Conservation (phyloP, 2,888 invertebrate species). For the Cantharis nigra region DNA sequence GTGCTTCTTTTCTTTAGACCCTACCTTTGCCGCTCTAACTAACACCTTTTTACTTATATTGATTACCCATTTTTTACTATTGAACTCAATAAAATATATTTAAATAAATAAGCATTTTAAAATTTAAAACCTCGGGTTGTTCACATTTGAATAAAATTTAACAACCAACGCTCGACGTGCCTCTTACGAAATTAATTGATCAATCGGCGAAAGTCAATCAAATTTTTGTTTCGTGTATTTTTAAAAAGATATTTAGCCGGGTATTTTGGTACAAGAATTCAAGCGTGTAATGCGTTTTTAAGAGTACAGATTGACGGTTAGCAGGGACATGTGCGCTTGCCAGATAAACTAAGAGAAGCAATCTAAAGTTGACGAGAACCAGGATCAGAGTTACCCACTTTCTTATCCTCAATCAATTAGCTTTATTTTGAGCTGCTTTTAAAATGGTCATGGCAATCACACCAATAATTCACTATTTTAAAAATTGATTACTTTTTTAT, state of each 20-base stretch:
- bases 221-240: not conserved
- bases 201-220: not conserved
- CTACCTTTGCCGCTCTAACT: slow-evolving; percentile 19
- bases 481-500: not conserved
- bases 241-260: slow-evolving; percentile 4
- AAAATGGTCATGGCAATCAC: slow-evolving; percentile 24
- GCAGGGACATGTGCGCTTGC: slow-evolving; percentile 51
- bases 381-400: slow-evolving; percentile 51
- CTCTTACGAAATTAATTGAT: not conserved
- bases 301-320: slow-evolving; percentile 46
- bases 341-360: slow-evolving; percentile 47
- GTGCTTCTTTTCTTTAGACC: slow-evolving; percentile 28
- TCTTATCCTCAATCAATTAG: slow-evolving; percentile 52
- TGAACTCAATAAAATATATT: slow-evolving; percentile 4
- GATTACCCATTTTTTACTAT: slow-evolving; percentile 16
- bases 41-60: slow-evolving; percentile 25
- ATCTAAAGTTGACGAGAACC: slow-evolving; percentile 53
- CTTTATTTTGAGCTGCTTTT: slow-evolving; percentile 36
- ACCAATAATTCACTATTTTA: slow-evolving; percentile 2
- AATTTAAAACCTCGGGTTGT: not conserved
- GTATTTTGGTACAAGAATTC: slow-evolving; percentile 38
- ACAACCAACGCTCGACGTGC: not conserved
- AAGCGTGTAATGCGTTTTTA: slow-evolving; percentile 40
- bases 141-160: not conserved
- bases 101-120: not conserved